phyloP scores from a whole-genome alignment of 1,140 invertebrate species.

The Carposina sasakii region DNA sequence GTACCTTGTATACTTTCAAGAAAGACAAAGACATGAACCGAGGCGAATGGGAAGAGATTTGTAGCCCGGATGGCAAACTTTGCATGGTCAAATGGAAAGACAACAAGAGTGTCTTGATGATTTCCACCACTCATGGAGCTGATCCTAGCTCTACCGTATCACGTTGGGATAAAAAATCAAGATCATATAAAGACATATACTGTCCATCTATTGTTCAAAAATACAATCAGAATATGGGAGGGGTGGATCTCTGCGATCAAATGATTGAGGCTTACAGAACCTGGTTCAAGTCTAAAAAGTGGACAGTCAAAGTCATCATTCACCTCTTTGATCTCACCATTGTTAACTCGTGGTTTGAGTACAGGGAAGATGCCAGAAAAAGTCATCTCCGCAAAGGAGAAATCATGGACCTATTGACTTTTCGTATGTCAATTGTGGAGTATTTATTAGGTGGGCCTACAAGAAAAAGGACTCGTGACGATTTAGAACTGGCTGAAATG shows the following conservation, averaged over 20 bases:
- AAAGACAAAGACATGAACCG: not conserved
- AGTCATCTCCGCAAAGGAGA: not conserved
- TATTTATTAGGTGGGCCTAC: not conserved
- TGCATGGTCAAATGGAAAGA: conserved; percentile 17
- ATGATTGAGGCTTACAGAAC: conserved; percentile 1
- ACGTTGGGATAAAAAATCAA: conserved; percentile 11
- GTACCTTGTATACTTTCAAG: not conserved
- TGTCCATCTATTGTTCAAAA: not conserved
- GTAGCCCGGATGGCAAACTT: not conserved
- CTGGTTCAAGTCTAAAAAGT: not conserved
- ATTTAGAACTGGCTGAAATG: conserved; percentile 8
- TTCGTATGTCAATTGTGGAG: not conserved
- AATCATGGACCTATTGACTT: conserved; percentile 3
- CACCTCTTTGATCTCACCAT: conserved; percentile 1
- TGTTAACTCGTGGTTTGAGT: conserved; percentile 4
- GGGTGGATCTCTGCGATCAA: not conserved
- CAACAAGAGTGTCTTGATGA: conserved; percentile 19
- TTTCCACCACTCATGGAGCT: not conserved
- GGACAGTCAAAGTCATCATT: conserved; percentile 1
- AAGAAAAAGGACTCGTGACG: not conserved
- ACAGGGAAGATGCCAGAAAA: not conserved
- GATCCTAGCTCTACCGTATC: conserved; percentile 6
- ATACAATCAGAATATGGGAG: not conserved
- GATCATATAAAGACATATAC: not conserved
- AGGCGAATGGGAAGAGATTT: not conserved